Percentiles rank a stretch among this genome's conserved stretches.
Evolutionary conservation across 1,140 invertebrate species (phyloP).

Genomic region (Anthonomus grandis): DNA sequence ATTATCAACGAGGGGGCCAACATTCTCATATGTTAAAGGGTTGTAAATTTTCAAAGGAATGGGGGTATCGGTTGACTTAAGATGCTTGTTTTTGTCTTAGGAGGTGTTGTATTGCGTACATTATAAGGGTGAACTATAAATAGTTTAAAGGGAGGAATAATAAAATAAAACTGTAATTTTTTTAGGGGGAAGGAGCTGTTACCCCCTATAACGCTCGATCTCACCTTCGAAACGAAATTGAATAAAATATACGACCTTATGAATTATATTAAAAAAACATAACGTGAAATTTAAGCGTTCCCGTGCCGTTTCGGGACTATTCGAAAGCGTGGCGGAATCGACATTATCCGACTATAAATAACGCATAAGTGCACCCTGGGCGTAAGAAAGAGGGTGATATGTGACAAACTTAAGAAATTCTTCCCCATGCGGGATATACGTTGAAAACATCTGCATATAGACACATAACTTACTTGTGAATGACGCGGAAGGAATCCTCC

Average conservation of each 20-base stretch:
- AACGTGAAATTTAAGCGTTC: conserved; percentile 17
- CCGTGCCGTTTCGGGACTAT: conserved; percentile 11
- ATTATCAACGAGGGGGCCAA: conserved; percentile 18
- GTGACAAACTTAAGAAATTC: conserved; percentile 24
- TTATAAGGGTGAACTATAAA: not conserved
- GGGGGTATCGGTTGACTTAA: conserved; percentile 22
- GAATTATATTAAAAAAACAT: conserved; percentile 25
- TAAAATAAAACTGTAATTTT: not conserved
- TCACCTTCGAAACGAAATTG: too few species aligned
- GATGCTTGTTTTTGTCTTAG: conserved; percentile 16
- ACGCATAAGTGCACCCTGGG: conserved; percentile 19
- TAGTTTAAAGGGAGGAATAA: too few species aligned
- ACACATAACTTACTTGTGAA: not conserved
- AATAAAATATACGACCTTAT: conserved; percentile 24
- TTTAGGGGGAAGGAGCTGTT: too few species aligned
- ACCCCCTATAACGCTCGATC: too few species aligned
- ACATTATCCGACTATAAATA: conserved; percentile 23
- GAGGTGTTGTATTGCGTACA: not conserved
- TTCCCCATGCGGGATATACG: conserved; percentile 9
- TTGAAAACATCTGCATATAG: conserved; percentile 21
- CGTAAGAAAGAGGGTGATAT: conserved; percentile 13
- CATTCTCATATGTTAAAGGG: conserved; percentile 16
- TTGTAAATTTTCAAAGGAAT: conserved; percentile 19
- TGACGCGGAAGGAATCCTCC: too few species aligned
- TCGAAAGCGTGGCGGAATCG: conserved; percentile 20